These are phyloP conservation scores for Chlamydotis undulata DNA, from an alignment of 2,113 vertebrate species.

Conservation along the genomic window DNA sequence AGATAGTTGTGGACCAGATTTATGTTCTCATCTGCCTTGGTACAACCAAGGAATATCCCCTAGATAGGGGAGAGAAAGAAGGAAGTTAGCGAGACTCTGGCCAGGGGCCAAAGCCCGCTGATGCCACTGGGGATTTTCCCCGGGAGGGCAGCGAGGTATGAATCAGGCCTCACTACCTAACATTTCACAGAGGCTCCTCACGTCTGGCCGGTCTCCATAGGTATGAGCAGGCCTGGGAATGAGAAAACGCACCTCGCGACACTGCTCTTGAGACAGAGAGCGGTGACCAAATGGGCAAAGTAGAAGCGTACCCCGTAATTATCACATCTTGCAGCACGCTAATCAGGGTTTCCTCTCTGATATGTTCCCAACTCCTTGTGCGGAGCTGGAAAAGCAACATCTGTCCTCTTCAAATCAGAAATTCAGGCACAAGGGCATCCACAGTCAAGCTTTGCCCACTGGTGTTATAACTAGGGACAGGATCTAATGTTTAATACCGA, in stretches of 20 bases:
- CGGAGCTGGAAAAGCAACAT: neutral
- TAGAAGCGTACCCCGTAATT: accelerated
- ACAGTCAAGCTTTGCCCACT: neutral
- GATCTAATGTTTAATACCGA: neutral
- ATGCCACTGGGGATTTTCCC: neutral
- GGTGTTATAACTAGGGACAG: neutral
- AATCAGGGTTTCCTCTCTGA: neutral
- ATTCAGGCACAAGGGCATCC: neutral
- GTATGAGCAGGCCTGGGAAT: neutral
- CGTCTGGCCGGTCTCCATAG: accelerated
- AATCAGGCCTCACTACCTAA: neutral
- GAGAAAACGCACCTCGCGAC: neutral
- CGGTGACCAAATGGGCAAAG: neutral
- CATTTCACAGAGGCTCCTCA: neutral
- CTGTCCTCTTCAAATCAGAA: neutral
- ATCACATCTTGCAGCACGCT: neutral
- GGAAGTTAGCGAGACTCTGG: neutral
- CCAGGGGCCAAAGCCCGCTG: neutral
- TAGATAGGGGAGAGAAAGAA: neutral
- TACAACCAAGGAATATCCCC: neutral
- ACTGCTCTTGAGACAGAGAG: neutral
- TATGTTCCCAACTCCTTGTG: accelerated
- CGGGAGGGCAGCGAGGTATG: neutral
- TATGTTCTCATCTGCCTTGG: neutral
- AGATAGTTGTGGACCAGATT: neutral